A percentile compares a stretch with the other conserved stretches of the same genome.
Evolutionary conservation across 2,113 vertebrate species (phyloP).

Genomic region (Caloenas nicobarica): DNA sequence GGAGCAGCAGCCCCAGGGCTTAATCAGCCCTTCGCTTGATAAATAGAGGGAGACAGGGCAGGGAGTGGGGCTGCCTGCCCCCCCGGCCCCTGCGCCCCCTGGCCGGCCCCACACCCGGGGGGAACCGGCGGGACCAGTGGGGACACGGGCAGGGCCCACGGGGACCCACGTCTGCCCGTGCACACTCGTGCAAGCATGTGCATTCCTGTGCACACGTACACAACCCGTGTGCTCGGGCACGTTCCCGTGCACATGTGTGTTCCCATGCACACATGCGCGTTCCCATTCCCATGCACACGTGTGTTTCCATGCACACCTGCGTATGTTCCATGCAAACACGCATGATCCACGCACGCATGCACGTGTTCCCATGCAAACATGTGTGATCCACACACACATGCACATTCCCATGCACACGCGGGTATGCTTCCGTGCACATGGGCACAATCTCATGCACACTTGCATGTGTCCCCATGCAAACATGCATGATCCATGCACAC

Average conservation of each 20-base stretch:
- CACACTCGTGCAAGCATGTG: no score
- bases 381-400: no score
- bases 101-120: not conserved
- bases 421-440: no score
- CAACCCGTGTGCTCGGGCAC: no score
- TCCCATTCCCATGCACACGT: no score
- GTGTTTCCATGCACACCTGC: not conserved
- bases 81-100: not conserved
- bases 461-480: not conserved
- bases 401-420: no score
- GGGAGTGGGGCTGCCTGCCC: not conserved
- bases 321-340: no score
- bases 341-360: no score
- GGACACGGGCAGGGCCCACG: not conserved
- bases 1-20: slow-evolving; percentile 64
- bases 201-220: no score
- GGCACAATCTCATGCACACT: no score
- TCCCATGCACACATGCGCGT: not conserved
- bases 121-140: not conserved
- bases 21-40: slow-evolving; percentile 60
- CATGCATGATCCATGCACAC: not conserved
- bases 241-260: not conserved
- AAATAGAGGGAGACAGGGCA: slow-evolving; percentile 68
- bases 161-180: not conserved
- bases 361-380: no score